Percentiles rank a stretch among this genome's conserved stretches.
Evolutionary conservation across 1,140 invertebrate genomes (phyloP).

Genomic region (Ceratina japonica): DNA sequence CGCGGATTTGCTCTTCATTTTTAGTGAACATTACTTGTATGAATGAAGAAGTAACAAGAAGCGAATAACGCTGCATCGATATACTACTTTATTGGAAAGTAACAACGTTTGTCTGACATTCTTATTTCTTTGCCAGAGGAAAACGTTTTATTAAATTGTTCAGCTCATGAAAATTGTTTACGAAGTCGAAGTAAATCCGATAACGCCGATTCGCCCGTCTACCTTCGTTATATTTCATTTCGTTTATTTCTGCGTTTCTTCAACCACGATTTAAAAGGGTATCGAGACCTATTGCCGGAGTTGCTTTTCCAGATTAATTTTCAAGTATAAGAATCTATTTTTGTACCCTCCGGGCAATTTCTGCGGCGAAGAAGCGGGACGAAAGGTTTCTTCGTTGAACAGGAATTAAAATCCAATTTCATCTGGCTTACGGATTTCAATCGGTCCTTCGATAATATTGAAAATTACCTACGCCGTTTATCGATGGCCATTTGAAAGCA

Average conservation of each 20-base stretch:
- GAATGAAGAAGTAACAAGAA: conserved; percentile 1
- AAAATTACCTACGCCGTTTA: neutral
- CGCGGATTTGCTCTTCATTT: neutral
- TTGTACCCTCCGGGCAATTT: neutral
- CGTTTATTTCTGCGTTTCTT: neutral
- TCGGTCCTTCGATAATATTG: neutral
- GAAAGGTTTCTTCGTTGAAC: neutral
- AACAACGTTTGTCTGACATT: neutral
- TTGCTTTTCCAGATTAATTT: neutral
- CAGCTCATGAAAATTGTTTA: neutral
- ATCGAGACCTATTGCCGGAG: neutral
- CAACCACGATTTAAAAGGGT: neutral
- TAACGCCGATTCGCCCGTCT: neutral
- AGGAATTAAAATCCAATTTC: conserved; percentile 19
- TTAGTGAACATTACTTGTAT: neutral
- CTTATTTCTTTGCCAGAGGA: neutral
- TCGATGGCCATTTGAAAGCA: neutral
- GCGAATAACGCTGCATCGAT: neutral
- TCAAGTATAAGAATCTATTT: neutral
- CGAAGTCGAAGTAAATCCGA: neutral
- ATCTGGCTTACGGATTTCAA: conserved; percentile 1
- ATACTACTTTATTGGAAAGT: neutral
- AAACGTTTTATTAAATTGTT: neutral
- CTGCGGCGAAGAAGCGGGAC: neutral
- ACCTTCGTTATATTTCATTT: neutral